Percentiles rank a stretch among this genome's conserved stretches.
phyloP scores from a whole-genome alignment of 1,140 invertebrate species.

The Aethina tumida region DNA sequence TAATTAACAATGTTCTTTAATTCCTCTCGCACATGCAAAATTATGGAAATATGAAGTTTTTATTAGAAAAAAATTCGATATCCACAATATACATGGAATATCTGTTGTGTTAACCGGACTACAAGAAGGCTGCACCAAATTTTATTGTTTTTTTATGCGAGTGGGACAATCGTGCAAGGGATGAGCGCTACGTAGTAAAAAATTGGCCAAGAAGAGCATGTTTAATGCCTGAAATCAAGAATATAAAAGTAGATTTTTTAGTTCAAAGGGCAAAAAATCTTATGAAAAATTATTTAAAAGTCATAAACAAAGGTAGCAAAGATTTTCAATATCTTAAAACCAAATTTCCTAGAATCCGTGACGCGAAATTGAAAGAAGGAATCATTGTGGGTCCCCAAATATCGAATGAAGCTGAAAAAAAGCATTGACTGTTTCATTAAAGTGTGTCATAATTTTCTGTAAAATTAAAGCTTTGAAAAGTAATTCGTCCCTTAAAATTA shows the following conservation, averaged over 20 bases:
- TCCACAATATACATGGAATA: no score
- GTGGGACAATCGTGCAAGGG: constrained; percentile 12
- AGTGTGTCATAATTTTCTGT: constrained; percentile 26
- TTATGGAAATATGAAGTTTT: no score
- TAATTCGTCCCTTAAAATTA: constrained; percentile 30
- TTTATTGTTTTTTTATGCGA: constrained; percentile 10
- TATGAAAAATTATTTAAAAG: constrained; percentile 37
- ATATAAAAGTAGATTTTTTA: constrained; percentile 20
- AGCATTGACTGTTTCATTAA: no score
- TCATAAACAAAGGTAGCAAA: constrained; percentile 25
- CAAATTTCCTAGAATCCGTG: constrained; percentile 27
- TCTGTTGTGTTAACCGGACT: no score
- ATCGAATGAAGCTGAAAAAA: constrained; percentile 16
- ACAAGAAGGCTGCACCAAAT: no score
- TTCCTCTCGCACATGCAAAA: no score
- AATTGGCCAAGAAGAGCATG: constrained; percentile 10
- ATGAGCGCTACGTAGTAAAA: constrained; percentile 24
- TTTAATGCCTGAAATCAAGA: constrained; percentile 15
- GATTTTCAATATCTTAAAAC: constrained; percentile 29
- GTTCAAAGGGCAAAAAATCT: constrained; percentile 22
- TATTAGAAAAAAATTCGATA: no score
- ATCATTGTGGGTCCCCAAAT: constrained; percentile 32
- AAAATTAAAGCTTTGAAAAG: constrained; percentile 21
- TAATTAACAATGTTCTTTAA: no score
- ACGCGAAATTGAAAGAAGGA: constrained; percentile 30